Percentiles rank a stretch among this genome's conserved stretches.
phyloP scores from a whole-genome alignment of 2,888 invertebrate species.

The Oscheius onirici region DNA sequence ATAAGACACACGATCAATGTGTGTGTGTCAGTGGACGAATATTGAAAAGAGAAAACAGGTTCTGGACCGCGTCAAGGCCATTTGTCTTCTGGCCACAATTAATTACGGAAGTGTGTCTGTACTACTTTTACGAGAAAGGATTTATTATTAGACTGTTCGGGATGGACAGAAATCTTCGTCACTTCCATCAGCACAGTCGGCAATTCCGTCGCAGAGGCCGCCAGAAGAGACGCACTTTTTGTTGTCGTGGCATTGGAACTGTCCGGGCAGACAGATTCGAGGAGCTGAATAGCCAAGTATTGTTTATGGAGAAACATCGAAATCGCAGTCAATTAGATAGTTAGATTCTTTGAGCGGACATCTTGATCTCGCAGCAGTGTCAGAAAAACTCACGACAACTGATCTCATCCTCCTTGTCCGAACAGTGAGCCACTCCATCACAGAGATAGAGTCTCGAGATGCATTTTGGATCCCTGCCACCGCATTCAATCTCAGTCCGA shows the following conservation, averaged over 20 bases:
- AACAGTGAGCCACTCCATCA: conserved; percentile 64
- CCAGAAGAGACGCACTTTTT: conserved; percentile 74
- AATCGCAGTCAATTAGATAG: not conserved
- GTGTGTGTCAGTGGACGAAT: not conserved
- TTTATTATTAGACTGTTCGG: not conserved
- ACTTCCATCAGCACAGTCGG: conserved; percentile 59
- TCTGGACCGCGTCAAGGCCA: conserved; percentile 21
- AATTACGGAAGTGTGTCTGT: conserved; percentile 11
- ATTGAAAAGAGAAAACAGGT: conserved; percentile 21
- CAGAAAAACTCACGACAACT: conserved; percentile 61
- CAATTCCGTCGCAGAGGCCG: conserved; percentile 57
- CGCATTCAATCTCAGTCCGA: conserved; percentile 59
- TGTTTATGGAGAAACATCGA: too few relatives aligned
- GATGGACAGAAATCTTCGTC: conserved; percentile 60
- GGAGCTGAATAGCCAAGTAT: conserved; percentile 65
- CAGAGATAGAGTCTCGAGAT: conserved; percentile 63
- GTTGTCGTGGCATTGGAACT: conserved; percentile 90
- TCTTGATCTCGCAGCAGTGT: not conserved
- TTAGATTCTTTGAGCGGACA: not conserved
- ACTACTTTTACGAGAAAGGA: not conserved
- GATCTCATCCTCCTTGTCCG: conserved; percentile 60
- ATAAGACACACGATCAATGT: conserved; percentile 20
- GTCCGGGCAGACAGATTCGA: conserved; percentile 86
- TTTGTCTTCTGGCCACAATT: conserved; percentile 18
- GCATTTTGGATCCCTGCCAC: conserved; percentile 65